Evolutionary conservation across 1,140 invertebrate genomes (phyloP).

Genomic region (Periplaneta americana): DNA sequence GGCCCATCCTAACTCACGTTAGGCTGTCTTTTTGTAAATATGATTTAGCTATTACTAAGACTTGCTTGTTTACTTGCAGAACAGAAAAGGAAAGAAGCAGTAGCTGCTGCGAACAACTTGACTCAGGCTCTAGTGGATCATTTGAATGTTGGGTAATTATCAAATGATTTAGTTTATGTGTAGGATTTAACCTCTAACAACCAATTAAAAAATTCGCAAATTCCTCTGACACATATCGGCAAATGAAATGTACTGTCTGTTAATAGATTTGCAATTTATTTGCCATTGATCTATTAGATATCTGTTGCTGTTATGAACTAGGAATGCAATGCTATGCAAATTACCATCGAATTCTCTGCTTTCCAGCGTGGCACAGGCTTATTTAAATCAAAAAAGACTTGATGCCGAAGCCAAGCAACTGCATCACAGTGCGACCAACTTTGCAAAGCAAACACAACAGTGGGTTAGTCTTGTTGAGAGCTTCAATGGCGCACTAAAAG

Average conservation of each 20-base stretch:
- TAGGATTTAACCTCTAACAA: too few relatives aligned
- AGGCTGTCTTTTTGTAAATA: too few relatives aligned
- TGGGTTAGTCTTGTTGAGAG: slow-evolving; percentile 93
- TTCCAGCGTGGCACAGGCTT: slow-evolving; percentile 93
- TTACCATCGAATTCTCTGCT: too few relatives aligned
- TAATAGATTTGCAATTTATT: too few relatives aligned
- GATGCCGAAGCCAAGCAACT: slow-evolving; percentile 96
- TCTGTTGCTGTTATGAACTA: too few relatives aligned
- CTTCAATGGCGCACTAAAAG: slow-evolving; percentile 94
- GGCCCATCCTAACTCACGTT: too few relatives aligned
- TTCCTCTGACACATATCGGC: too few relatives aligned
- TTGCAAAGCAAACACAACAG: slow-evolving; percentile 93
- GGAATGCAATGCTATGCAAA: too few relatives aligned
- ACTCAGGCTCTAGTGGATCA: slow-evolving; percentile 94
- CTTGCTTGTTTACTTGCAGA: slow-evolving; percentile 54
- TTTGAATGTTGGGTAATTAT: slow-evolving; percentile 88
- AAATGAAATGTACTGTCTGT: too few relatives aligned
- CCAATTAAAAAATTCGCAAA: too few relatives aligned
- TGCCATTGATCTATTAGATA: too few relatives aligned
- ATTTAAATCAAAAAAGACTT: slow-evolving; percentile 94
- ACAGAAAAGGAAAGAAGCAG: slow-evolving; percentile 87
- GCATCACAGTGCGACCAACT: slow-evolving; percentile 89
- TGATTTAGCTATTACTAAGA: too few relatives aligned
- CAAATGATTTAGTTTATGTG: background rate
- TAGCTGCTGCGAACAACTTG: slow-evolving; percentile 83